A percentile compares a stretch with the other conserved stretches of the same genome.
Conservation (phyloP, 2,888 invertebrate species). For the Drosophila pegasa region DNA sequence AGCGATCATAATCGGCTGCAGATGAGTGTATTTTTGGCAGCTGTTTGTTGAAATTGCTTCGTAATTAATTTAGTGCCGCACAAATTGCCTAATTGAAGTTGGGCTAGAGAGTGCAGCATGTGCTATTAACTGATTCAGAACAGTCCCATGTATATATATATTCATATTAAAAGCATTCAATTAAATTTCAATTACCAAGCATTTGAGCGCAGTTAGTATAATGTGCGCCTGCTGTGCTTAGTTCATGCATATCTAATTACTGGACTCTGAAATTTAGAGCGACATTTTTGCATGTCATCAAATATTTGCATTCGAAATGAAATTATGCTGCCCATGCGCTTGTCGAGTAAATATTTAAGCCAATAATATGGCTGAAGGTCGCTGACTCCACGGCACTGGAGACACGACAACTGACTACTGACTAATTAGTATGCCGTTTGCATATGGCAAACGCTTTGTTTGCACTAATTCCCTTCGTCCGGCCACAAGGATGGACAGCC, state of each 20-base stretch:
- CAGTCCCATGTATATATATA: too few species aligned
- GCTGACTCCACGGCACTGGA: constrained; percentile 25
- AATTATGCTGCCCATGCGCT: constrained; percentile 44
- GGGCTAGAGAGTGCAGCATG: constrained; percentile 13
- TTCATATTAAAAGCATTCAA: constrained; percentile 37
- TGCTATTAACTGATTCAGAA: constrained; percentile 28
- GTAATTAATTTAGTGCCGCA: constrained; percentile 43
- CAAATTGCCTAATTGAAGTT: constrained; percentile 33
- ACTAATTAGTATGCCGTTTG: constrained; percentile 72
- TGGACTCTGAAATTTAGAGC: constrained; percentile 16
- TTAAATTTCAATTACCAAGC: constrained; percentile 51
- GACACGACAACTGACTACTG: constrained; percentile 15
- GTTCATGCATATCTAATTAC: constrained; percentile 46
- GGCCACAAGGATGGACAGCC: constrained; percentile 12
- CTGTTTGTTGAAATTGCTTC: constrained; percentile 28
- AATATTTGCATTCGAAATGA: constrained; percentile 62
- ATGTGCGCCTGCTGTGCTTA: constrained; percentile 7
- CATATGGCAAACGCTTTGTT: constrained; percentile 72
- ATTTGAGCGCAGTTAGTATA: constrained; percentile 27
- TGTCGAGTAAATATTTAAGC: constrained; percentile 65
- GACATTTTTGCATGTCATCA: constrained; percentile 60
- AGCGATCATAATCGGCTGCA: constrained; percentile 3
- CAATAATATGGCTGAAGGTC: constrained; percentile 55
- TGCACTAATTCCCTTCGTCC: constrained; percentile 64
- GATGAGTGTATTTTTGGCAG: constrained; percentile 21